These are phyloP conservation scores for Triops longicaudatus DNA, from an alignment of 1,140 invertebrate genomes.

Conservation along the genomic window DNA sequence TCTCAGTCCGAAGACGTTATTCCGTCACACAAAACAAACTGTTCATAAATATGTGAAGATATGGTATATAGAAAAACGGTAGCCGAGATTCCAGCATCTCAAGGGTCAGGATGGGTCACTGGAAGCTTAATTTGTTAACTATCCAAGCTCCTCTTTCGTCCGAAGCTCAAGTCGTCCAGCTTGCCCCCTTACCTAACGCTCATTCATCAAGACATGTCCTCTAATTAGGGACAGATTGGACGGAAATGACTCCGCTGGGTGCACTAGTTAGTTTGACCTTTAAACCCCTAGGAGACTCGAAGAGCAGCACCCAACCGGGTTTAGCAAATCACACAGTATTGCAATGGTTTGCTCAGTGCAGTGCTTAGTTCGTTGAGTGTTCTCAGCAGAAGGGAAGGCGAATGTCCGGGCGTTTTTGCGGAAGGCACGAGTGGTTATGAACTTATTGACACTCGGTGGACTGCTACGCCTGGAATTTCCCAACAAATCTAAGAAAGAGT, in stretches of 20 bases:
- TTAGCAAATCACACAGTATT: not conserved
- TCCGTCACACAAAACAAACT: not conserved
- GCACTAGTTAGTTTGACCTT: not conserved
- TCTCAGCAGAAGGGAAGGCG: not conserved
- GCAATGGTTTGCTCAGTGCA: not conserved
- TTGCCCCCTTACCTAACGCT: not conserved
- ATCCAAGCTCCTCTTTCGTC: not conserved
- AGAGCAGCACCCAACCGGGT: not conserved
- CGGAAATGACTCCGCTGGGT: slow-evolving; percentile 1
- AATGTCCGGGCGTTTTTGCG: not conserved
- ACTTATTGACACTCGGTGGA: not conserved
- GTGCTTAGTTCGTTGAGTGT: not conserved
- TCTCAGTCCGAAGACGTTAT: too few relatives aligned
- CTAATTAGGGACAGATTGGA: slow-evolving; percentile 12
- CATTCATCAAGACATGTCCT: not conserved
- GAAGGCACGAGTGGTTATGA: not conserved
- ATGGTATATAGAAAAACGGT: not conserved
- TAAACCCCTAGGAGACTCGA: not conserved
- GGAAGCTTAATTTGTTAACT: not conserved
- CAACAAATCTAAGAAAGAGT: not conserved
- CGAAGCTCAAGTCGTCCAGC: not conserved
- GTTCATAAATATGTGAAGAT: not conserved
- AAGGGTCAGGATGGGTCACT: not conserved
- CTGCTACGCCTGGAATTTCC: not conserved
- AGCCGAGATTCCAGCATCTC: not conserved